These are phyloP conservation scores for Motacilla alba DNA, from an alignment of 2,113 vertebrate genomes.

Conservation along the genomic window DNA sequence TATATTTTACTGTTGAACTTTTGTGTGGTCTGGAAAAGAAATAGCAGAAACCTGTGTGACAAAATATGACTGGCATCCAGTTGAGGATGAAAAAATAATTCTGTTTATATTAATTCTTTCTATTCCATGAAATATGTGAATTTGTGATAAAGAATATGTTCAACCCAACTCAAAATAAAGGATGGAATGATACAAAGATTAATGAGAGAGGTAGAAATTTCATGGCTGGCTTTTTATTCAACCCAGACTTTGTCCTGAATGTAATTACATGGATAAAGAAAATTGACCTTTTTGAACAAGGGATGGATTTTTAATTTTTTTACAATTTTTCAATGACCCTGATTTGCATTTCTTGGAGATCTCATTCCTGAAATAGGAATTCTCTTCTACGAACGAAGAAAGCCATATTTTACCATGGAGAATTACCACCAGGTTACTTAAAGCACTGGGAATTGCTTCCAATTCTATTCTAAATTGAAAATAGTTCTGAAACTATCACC, in stretches of 20 bases:
- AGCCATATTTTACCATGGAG: neutral
- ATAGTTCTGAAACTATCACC: neutral
- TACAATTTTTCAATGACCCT: neutral
- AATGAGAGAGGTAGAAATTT: neutral
- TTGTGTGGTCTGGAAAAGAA: neutral
- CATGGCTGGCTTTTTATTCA: neutral
- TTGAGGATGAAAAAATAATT: neutral
- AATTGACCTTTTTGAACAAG: neutral
- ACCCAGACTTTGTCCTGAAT: neutral
- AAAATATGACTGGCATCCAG: neutral
- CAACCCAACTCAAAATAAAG: neutral
- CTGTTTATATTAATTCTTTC: neutral
- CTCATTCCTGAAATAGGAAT: neutral
- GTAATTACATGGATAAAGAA: neutral
- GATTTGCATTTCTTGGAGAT: neutral
- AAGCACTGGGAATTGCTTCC: neutral
- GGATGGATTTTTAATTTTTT: neutral
- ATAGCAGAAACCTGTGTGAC: neutral
- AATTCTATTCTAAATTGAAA: neutral
- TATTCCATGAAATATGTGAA: neutral
- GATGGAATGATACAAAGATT: neutral
- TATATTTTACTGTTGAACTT: neutral
- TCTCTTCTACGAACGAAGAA: neutral
- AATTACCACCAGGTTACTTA: neutral
- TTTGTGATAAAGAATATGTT: neutral